Percentiles rank a stretch among this genome's conserved stretches.
Conservation (phyloP, 2,113 vertebrate species). For the Bucco capensis region DNA sequence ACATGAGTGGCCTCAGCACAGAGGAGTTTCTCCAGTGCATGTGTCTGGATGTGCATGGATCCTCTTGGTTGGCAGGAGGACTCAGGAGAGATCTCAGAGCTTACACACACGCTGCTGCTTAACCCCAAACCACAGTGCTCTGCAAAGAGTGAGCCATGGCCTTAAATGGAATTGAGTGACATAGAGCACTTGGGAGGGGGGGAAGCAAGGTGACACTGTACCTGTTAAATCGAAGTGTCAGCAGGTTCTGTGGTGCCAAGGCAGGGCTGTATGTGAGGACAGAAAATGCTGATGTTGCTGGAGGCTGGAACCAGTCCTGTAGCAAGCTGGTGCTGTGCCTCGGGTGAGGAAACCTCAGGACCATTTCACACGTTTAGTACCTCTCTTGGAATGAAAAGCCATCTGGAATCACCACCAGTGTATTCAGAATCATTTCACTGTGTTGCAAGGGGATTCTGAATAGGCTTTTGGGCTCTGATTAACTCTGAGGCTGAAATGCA, state of each 20-base stretch:
- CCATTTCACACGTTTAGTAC: background rate
- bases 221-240: conserved; percentile 4
- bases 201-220: conserved; percentile 24
- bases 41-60: background rate
- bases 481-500: background rate
- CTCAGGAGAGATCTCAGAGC: background rate
- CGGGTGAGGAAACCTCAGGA: background rate
- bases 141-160: background rate
- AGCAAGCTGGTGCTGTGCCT: background rate
- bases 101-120: background rate
- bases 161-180: background rate
- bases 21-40: background rate
- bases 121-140: background rate
- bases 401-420: background rate
- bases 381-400: background rate
- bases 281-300: background rate
- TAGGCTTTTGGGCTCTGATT: background rate
- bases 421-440: background rate
- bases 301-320: background rate
- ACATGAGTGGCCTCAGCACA: background rate
- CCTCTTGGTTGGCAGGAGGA: background rate
- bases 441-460: conserved; percentile 3
- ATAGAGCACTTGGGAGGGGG: background rate
- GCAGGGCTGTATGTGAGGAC: background rate
- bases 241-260: background rate